phyloP scores from a whole-genome alignment of 2,888 invertebrate species.

The Meiosimyza decipiens region DNA sequence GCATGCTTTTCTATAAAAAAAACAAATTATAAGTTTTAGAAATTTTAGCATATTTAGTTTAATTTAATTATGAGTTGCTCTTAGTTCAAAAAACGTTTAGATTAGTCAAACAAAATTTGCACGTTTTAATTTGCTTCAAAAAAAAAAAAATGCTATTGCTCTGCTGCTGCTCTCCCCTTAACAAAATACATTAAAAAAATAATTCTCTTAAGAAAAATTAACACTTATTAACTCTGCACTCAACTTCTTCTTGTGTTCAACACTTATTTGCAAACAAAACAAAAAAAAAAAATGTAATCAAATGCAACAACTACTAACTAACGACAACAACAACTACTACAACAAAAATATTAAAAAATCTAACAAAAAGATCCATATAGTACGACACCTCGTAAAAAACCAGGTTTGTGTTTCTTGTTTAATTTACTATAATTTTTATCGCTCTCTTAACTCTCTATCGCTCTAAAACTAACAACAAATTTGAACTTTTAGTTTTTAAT shows the following conservation, averaged over 20 bases:
- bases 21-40: too few species aligned
- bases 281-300: conserved; percentile 33
- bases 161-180: conserved; percentile 1
- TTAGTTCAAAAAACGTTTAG: background rate
- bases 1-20: too few species aligned
- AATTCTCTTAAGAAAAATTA: conserved; percentile 10
- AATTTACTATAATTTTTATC: conserved; percentile 20
- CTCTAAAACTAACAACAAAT: background rate
- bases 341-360: conserved; percentile 48
- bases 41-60: conserved; percentile 1
- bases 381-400: conserved; percentile 63
- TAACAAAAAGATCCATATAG: conserved; percentile 60
- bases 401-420: conserved; percentile 57
- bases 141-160: conserved; percentile 3
- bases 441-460: conserved; percentile 27
- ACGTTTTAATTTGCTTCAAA: background rate
- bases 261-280: conserved; percentile 24
- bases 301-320: conserved; percentile 42
- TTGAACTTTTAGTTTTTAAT: background rate
- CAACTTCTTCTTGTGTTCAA: conserved; percentile 40
- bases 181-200: conserved; percentile 31
- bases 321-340: conserved; percentile 37
- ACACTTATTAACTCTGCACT: conserved; percentile 57
- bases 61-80: conserved; percentile 7
- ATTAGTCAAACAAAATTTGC: background rate